Evolutionary conservation across 2,888 invertebrate genomes (phyloP), one percentile per base, ranked within the genome.

Genomic region (Amphipyra tragopoginis): DNA sequence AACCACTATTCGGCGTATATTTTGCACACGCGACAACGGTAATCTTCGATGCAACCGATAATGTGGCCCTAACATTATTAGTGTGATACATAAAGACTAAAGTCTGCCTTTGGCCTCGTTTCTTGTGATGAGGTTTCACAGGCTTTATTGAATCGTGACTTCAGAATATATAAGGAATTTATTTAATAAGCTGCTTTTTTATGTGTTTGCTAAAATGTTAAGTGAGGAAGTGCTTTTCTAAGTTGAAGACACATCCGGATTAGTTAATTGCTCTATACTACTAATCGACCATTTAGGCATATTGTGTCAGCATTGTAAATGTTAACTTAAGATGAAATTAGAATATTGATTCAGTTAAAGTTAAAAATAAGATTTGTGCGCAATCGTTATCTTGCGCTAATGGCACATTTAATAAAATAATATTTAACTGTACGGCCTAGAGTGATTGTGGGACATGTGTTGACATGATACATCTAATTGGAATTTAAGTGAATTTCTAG

Each of bases 311-410:
- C 6, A 8, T 10, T 36, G 10, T 50, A 15, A 13, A 9, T 45
- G 33, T 10, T 38, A 38, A 26, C 47, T 36, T 13, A 14, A 44
- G 6, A 49, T 40, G 47, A 15, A 51, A 44, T 44, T 5, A 38
- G 51, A 55, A 59, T 59, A 49, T 44, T 51, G 14, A 42, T 51
- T 56, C 50, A 3, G 21, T 56, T 58, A 57, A 47, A 47, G 49
- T 57, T 64, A 56, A 48, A 59, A 57, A 53, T 59, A 34, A 26
- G 21, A 38, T 61, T 55, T 53, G n/a, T 48, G 48, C 34, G 33
- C 38, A 42, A 5, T 10, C 15, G 11, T 26, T 26, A 49, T 51
- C 44, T 36, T 26, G 43, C 34, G 13, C 40, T 60, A 55, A 60
- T 62, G 48, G 48, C 52, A 38, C 44, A 57, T 51, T 58, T 5